Base-by-base conservation (phyloP, 2,797 vertebrate species). In the Lycodopsis pacificus region DNA sequence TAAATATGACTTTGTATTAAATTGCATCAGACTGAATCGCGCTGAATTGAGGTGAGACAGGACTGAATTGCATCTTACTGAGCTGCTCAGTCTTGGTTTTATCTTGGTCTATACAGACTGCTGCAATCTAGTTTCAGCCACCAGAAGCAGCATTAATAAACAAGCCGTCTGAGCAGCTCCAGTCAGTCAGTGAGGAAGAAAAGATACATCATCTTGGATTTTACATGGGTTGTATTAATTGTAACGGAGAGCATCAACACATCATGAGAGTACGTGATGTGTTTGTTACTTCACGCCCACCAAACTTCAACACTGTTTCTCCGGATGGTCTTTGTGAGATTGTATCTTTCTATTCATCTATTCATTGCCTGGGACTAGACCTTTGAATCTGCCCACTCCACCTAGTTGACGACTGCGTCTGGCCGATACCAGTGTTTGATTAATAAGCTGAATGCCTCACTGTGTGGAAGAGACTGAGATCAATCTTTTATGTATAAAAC, bases 71-170 rank as follows among this genome's bases (percentile, higher is more conserved):
- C 14, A 13, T 70, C 27, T 46, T 25, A 62, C 3, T 61, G 25
- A 53, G 17, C 27, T 49, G 7, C n/a, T 63, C 51, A 46, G 46
- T 22, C 20, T 56, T 22, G 1, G 13, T 36, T 48, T 7, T 22
- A 40, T 51, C 27, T 17, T 25, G 15, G 36, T 54, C 59, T 54
- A 4, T 10, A 1, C 14, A 5, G 13, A 40, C 5, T 48, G 11
- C 11, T 77, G 66, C 49, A 58, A 14, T 57, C 7, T 32, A 5
- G 11, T 64, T 61, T n/a, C 59, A 72, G 61, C 48, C 78, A 63
- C 22, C 1, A 10, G 54, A 17, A 49, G 73, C 77, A 64, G 61
- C 51, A 61, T 13, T 20, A 27, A 27, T 27, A 51, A 71, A 14
- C 15, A 27, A 14, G 4, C 11, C 48, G 20, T 27, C 25, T 7